Evolutionary conservation across 2,888 invertebrate species (phyloP).

Genomic region (Bellardia bayeri): DNA sequence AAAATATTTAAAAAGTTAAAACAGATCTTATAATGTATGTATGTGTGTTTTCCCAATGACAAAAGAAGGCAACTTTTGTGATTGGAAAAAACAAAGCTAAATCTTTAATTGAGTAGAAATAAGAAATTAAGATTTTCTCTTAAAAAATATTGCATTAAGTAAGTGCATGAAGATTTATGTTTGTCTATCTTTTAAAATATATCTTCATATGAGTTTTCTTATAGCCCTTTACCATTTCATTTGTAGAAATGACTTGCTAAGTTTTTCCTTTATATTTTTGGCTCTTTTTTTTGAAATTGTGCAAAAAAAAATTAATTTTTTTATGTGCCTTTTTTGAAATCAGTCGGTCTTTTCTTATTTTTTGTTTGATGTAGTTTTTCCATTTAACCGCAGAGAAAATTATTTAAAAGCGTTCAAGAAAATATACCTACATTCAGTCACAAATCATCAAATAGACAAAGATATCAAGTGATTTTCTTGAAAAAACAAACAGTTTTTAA

Average conservation of each 20-base stretch:
- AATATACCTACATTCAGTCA: constrained; percentile 46
- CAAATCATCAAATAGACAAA: constrained; percentile 68
- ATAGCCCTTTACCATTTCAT: constrained; percentile 48
- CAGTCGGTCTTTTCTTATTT: constrained; percentile 45
- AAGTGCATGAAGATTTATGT: constrained; percentile 52
- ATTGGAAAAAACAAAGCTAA: constrained; percentile 18
- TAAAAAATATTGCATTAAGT: constrained; percentile 8
- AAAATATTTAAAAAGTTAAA: background rate
- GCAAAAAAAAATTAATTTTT: background rate
- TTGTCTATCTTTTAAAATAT: constrained; percentile 12
- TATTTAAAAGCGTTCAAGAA: constrained; percentile 29
- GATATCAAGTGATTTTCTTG: constrained; percentile 61
- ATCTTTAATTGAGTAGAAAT: constrained; percentile 64
- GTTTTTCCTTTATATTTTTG: constrained; percentile 5
- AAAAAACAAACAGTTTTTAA: constrained; percentile 22
- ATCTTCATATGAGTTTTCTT: constrained; percentile 27
- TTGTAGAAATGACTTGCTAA: constrained; percentile 43
- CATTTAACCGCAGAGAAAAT: constrained; percentile 27
- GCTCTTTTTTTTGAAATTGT: background rate
- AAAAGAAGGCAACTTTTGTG: background rate
- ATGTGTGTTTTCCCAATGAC: background rate
- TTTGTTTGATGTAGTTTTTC: constrained; percentile 57
- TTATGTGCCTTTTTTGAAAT: constrained; percentile 15
- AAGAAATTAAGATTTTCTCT: constrained; percentile 33
- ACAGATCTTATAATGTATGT: constrained; percentile 6